These are phyloP conservation scores for Galaxias olidus DNA, from an alignment of 2,797 vertebrate species.

Conservation along the genomic window DNA sequence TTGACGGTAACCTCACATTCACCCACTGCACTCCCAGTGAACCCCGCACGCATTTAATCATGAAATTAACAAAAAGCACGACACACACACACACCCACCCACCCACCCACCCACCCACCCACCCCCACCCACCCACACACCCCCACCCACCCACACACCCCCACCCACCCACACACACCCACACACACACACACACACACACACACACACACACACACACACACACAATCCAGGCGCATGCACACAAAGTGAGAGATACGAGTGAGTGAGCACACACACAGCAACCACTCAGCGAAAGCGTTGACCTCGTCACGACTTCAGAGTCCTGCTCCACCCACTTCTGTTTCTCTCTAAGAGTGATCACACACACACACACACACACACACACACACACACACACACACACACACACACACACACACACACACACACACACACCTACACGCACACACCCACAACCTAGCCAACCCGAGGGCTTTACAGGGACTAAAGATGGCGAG, in stretches of 20 bases:
- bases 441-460: constrained; percentile 13
- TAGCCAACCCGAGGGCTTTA: constrained; percentile 19
- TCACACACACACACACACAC: constrained; percentile 21
- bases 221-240: constrained; percentile 22
- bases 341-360: neutral
- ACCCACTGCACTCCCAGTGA: constrained; percentile 73
- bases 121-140: too few relatives aligned
- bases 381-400: constrained; percentile 27
- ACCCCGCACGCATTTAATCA: constrained; percentile 74
- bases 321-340: constrained; percentile 9
- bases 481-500: neutral
- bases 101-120: too few relatives aligned
- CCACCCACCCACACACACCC: constrained; percentile 6
- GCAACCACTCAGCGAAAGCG: constrained; percentile 4
- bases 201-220: neutral
- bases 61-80: constrained; percentile 67
- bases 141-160: constrained; percentile 12
- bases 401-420: constrained; percentile 17
- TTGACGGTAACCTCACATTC: constrained; percentile 67
- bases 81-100: constrained; percentile 44
- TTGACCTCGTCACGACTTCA: constrained; percentile 42
- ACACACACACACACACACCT: neutral
- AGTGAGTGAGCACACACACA: constrained; percentile 4
- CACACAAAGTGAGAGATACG: constrained; percentile 20
- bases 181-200: constrained; percentile 12